These are phyloP conservation scores for Coelogynopora nodosa DNA, from an alignment of 2,888 invertebrate genomes.

Conservation along the genomic window DNA sequence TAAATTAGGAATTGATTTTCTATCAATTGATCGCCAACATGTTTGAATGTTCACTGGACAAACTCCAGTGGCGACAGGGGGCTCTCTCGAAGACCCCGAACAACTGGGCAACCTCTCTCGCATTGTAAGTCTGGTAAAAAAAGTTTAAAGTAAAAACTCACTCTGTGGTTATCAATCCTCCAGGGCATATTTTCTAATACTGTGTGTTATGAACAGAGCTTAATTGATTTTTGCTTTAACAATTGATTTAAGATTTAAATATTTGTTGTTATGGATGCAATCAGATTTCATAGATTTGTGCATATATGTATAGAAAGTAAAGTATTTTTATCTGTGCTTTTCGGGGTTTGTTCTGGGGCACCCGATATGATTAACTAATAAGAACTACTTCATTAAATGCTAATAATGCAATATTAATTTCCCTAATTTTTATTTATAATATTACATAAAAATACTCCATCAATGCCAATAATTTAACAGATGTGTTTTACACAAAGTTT, in stretches of 20 bases:
- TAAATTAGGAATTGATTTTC: slow-evolving; percentile 36
- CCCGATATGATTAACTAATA: background rate
- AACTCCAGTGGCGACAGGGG: background rate
- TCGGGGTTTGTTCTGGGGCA: background rate
- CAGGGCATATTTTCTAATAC: background rate
- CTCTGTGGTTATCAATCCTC: background rate
- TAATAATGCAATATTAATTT: no score
- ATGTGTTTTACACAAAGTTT: no score
- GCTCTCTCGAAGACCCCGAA: background rate
- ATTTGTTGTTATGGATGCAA: background rate
- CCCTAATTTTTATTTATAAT: background rate
- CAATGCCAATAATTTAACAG: no score
- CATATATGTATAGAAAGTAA: no score
- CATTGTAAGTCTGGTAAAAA: background rate
- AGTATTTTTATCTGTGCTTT: background rate
- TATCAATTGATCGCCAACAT: slow-evolving; percentile 6
- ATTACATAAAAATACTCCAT: background rate
- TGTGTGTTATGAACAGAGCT: slow-evolving; percentile 18
- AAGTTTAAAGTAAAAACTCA: background rate
- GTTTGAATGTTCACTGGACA: no score
- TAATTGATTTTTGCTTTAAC: background rate
- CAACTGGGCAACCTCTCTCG: background rate
- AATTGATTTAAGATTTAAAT: background rate
- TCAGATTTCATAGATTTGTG: no score
- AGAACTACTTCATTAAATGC: no score